A percentile compares a stretch with the other conserved stretches of the same genome.
Evolutionary conservation across 2,113 vertebrate genomes (phyloP).

Genomic region (Calonectris borealis): DNA sequence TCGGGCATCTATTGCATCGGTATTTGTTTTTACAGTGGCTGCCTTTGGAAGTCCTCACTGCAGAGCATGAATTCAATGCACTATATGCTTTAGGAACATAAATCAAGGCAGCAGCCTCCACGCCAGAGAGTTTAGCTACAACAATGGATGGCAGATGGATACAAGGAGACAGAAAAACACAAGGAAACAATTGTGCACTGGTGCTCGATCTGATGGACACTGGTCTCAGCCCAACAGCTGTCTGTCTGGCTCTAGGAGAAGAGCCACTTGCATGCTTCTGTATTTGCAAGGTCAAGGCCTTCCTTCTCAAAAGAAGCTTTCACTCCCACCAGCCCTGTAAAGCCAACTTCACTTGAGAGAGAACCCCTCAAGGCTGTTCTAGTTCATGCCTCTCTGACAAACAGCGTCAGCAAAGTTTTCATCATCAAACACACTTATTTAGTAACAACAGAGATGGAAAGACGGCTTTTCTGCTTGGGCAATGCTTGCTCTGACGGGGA

Average conservation of each 20-base stretch:
- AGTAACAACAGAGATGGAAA: background rate
- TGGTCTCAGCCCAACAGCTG: background rate
- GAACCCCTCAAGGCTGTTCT: background rate
- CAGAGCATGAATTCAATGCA: background rate
- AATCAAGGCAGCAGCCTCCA: background rate
- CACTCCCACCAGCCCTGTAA: background rate
- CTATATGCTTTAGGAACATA: background rate
- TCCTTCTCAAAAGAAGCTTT: background rate
- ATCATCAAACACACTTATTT: background rate
- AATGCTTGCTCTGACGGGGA: background rate
- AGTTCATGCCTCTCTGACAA: background rate
- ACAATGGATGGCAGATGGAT: background rate
- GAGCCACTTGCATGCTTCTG: background rate
- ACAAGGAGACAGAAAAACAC: background rate
- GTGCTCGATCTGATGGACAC: background rate
- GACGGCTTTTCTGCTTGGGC: background rate
- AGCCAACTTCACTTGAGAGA: background rate
- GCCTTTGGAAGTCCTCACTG: background rate
- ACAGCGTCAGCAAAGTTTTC: background rate
- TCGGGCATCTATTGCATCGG: rapidly evolving
- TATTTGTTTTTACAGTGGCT: background rate
- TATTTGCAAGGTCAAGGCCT: background rate
- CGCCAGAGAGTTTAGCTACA: background rate
- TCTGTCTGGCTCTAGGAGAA: background rate
- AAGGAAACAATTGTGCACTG: background rate